Base-by-base conservation (phyloP, 2,797 vertebrate genomes). In the Vespertilio murinus region DNA sequence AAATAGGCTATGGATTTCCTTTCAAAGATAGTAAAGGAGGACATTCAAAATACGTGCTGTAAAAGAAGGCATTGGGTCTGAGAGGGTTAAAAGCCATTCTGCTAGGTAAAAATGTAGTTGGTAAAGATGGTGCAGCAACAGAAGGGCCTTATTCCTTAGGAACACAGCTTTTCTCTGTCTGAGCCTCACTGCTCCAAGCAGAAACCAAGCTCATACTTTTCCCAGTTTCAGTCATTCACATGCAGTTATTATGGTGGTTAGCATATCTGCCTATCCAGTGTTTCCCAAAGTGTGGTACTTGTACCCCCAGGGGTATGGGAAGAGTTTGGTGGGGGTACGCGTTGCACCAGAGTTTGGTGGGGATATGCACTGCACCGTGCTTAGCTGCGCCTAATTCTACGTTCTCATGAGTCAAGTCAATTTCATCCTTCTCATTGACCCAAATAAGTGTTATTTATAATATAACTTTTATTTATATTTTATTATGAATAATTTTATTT, bases 1-100 rank as follows among this genome's bases (percentile, higher is more conserved):
- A 80, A 87, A 8, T 33, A 93, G 38, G 84, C 28, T 88, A 69
- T 73, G 16, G 54, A 84, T 84, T 80, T 86, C n/a, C 59, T 95
- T 89, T 78, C 65, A 91, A 91, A n/a, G 54, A 10, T 17, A 40
- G 18, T 49, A 90, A 91, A 91, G 49, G 13, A 85, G 7, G 23
- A 56, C 20, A 40, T 82, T 86, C 69, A 91, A 93, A 88, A 49
- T 78, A 71, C 38, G 14, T 75, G 13, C 59, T 84, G 17, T 71
- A 64, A 56, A 65, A 59, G n/a, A 47, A 78, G 42, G 56, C 35
- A 13, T 40, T 92, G 54, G 47, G 11, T 65, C 33, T 65, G 80
- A 90, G 73, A 85, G 71, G 23, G 25, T 56, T 71, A 65, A 85
- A 88, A 73, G 8, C 17, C 18, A 35, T 89, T 87, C 18, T 23